Evolutionary conservation across 2,113 vertebrate species (phyloP), one percentile per base, ranked within the genome.

Genomic region (Oncorhynchus clarkii): DNA sequence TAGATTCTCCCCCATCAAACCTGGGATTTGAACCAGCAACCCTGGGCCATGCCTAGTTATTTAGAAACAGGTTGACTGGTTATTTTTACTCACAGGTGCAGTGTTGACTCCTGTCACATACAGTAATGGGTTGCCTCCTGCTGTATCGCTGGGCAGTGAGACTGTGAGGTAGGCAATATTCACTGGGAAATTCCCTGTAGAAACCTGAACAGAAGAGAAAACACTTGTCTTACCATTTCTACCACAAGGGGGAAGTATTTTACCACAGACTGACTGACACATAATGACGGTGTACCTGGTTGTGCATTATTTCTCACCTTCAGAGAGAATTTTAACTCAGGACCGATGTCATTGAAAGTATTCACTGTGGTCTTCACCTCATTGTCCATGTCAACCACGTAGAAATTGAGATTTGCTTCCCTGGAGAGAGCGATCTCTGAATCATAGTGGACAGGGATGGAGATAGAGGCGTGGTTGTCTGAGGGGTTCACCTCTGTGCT

Each of bases 371-470:
- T 92, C 81, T 84, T 85, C 72, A 91, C 85, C 72, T 78, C 85
- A 65, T 67, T 81, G 67, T 84, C 86, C 7, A 91, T 88, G 26
- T 92, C 88, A 18, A 96, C 89, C 79, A 96, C 93, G 81, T 95
- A 95, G 54, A 94, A 95, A 81, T 92, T 90, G 51, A 94, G 88
- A 78, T 79, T 94, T 81, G 93, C 88, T 78, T 91, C 89, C 95
- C 95, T 94, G 72, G 93, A 94, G 67, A 96, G 82, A 78, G 94
- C 91, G 74, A 96, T 91, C 83, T 95, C 96, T 3, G 95, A 91
- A 77, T 94, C 93, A 5, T 96, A 96, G 22, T 90, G 82, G 74
- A 96, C 82, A 60, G 92, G 91, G 74, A 95, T 72, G 27, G 84
- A 86, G 57, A 95, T 69, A 20, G 27, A 74, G 66, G 90, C 82